These are phyloP conservation scores for Aphodius granarius DNA, from an alignment of 2,888 invertebrate species.

Conservation along the genomic window DNA sequence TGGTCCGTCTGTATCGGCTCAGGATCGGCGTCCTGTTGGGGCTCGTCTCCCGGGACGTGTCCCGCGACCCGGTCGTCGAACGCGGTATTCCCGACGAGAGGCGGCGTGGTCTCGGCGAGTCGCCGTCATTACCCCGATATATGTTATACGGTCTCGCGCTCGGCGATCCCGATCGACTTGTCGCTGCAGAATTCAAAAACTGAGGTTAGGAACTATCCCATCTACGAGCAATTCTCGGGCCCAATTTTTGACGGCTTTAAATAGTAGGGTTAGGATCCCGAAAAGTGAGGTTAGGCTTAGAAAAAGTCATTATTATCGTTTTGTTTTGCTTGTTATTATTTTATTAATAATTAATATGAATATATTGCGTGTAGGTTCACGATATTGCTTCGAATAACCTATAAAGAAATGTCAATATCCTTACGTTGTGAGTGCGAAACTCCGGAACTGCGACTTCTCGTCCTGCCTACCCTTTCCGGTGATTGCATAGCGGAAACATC, in stretches of 20 bases:
- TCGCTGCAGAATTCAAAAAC: constrained; percentile 63
- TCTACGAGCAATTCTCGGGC: not conserved
- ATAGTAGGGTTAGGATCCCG: not conserved
- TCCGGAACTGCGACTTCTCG: constrained; percentile 69
- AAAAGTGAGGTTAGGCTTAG: not conserved
- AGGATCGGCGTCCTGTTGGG: constrained; percentile 45
- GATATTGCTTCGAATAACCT: not conserved
- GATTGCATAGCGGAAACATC: constrained; percentile 60
- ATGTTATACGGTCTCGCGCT: constrained; percentile 79
- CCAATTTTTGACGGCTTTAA: too few species aligned
- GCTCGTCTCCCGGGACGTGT: constrained; percentile 55
- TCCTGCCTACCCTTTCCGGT: constrained; percentile 62
- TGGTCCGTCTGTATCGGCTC: constrained; percentile 47
- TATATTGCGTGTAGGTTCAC: not conserved
- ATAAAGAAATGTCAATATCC: constrained; percentile 41
- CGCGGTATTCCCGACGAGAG: constrained; percentile 69
- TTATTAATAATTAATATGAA: not conserved
- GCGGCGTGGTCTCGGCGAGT: constrained; percentile 61
- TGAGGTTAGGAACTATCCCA: not conserved
- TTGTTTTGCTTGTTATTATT: not conserved
- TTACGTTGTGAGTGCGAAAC: constrained; percentile 93
- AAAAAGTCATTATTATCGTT: not conserved
- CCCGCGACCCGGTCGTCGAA: constrained; percentile 68
- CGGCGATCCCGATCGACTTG: constrained; percentile 92
- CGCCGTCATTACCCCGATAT: constrained; percentile 48